Conservation (phyloP, 2,888 invertebrate genomes). For the Anagyrus pseudococci region DNA sequence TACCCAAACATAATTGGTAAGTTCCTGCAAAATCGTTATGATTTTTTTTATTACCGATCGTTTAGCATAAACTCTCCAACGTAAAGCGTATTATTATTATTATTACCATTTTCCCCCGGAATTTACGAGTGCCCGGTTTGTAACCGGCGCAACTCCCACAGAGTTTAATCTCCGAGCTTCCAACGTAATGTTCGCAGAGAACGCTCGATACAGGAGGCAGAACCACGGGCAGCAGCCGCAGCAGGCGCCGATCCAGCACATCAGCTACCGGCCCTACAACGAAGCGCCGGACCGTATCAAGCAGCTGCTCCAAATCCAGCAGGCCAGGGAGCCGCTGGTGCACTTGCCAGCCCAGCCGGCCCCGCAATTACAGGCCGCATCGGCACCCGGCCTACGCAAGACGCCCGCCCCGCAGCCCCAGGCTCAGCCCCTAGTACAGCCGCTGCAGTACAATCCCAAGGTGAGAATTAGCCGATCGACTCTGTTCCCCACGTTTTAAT, state of each 20-base stretch:
- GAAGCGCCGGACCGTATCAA: constrained; percentile 53
- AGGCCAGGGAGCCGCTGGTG: constrained; percentile 52
- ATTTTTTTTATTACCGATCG: constrained; percentile 21
- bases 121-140: no score
- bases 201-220: not conserved
- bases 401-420: constrained; percentile 44
- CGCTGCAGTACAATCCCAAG: constrained; percentile 22
- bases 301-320: constrained; percentile 53
- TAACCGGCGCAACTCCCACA: no score
- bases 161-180: no score
- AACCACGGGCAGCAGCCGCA: constrained; percentile 27
- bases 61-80: no score
- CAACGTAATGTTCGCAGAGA: not conserved
- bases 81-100: no score
- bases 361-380: constrained; percentile 25
- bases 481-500: no score
- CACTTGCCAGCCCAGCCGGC: constrained; percentile 50
- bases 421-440: constrained; percentile 4
- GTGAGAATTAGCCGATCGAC: constrained; percentile 9
- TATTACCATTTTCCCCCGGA: no score
- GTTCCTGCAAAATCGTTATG: no score
- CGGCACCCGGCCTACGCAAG: constrained; percentile 12
- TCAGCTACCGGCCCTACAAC: constrained; percentile 48
- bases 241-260: constrained; percentile 32
- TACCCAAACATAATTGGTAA: constrained; percentile 36